Base-by-base conservation (phyloP, 2,888 invertebrate species). In the Phaedon cochleariae region DNA sequence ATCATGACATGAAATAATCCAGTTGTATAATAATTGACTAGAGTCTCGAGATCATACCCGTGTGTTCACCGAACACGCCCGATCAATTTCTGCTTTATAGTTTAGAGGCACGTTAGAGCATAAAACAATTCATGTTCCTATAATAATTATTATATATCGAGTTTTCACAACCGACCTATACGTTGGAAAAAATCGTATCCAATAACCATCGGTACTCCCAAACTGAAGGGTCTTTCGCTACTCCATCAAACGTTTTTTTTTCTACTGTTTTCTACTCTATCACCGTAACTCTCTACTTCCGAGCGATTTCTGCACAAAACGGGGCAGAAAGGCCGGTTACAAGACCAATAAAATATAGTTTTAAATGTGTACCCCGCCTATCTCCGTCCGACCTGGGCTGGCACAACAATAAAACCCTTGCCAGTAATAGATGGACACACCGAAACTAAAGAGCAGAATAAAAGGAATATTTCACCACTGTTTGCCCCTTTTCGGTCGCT, bases 291-390 rank as follows among this genome's bases (percentile, higher is more conserved):
- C 17, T n/a, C 17, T 29, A n/a, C 10, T 7, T 41, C 57, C 57
- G 26, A 57, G 29, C 15, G 22, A 45, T 57, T 37, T 45, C 46
- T 26, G 22, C 45, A 57, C 41, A 57, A 57, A 20, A 15, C 10
- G 15, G 6, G 20, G 41, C 22, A 45, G 45, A 17, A 41, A 45
- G 18, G 15, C 62, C 54, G 62, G 53, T 55, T 31, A 20, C 55
- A 15, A 55, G 54, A 62, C 55, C 66, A 54, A 59, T 66, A 66
- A 66, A 66, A 62, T 66, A 66, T 66, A 62, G 66, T 66, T 66
- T 66, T 52, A 55, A 66, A 66, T 59, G 62, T 58, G 62, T 51
- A 49, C 62, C 59, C 59, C 66, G 62, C 62, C 62, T 62, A 59
- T 62, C 62, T 41, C 48, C 51, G 15, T 41, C 51, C 37, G 37